These are phyloP conservation scores for Drosophila kanekoi DNA, from an alignment of 2,888 invertebrate species.

Conservation along the genomic window DNA sequence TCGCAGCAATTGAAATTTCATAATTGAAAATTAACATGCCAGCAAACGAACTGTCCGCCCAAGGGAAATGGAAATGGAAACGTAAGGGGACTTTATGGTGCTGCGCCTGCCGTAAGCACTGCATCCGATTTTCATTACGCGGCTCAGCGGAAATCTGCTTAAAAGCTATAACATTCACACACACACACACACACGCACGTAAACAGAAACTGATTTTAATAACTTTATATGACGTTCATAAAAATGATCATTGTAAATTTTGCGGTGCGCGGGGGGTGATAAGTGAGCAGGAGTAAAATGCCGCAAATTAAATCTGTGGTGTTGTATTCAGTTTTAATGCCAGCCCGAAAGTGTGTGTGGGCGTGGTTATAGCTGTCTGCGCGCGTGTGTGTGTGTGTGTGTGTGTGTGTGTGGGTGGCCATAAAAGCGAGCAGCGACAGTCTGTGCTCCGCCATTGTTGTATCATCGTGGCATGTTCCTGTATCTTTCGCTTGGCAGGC, in stretches of 20 bases:
- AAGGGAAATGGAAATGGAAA: constrained; percentile 7
- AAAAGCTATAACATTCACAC: constrained; percentile 25
- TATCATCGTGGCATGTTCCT: constrained; percentile 14
- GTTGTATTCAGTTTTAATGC: constrained; percentile 50
- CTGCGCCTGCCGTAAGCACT: too few relatives aligned
- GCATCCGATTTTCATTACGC: constrained; percentile 58
- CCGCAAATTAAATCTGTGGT: constrained; percentile 64
- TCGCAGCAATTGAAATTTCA: constrained; percentile 52
- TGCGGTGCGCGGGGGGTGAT: constrained; percentile 15
- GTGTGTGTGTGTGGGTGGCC: constrained; percentile 13
- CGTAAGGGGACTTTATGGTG: constrained; percentile 4
- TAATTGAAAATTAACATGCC: constrained; percentile 54
- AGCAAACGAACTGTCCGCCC: constrained; percentile 1
- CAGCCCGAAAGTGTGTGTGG: constrained; percentile 4
- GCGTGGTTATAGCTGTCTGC: neutral
- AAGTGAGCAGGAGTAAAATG: constrained; percentile 48
- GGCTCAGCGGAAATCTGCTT: constrained; percentile 48
- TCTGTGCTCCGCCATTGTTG: constrained; percentile 41
- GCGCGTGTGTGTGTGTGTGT: too few relatives aligned
- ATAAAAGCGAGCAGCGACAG: constrained; percentile 42
- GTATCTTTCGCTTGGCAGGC: constrained; percentile 1
- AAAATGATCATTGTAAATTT: constrained; percentile 70
- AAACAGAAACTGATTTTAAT: constrained; percentile 52
- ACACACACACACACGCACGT: constrained; percentile 1
- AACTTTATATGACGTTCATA: constrained; percentile 53